These are phyloP conservation scores for Lamellibrachia satsuma DNA, from an alignment of 2,888 invertebrate species.

Conservation along the genomic window DNA sequence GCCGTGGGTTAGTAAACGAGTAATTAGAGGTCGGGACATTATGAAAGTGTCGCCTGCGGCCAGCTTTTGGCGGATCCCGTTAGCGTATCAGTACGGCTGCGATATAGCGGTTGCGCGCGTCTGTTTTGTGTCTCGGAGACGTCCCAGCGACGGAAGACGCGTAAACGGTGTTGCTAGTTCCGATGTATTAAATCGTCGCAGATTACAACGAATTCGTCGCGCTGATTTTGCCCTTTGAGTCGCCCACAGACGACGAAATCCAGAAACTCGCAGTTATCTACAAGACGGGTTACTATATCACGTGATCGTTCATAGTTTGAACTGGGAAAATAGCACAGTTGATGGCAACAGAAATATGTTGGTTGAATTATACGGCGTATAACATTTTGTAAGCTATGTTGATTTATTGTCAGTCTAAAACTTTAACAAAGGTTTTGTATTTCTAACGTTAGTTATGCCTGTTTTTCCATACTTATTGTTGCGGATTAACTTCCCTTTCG, in stretches of 20 bases:
- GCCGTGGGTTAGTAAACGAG: neutral
- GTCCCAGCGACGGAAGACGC: neutral
- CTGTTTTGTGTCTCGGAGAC: neutral
- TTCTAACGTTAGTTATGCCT: no score
- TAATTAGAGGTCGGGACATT: neutral
- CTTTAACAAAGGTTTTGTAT: no score
- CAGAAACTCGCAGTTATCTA: neutral
- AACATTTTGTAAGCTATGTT: no score
- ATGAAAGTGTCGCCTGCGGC: slow-evolving; percentile 4
- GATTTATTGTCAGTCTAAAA: no score
- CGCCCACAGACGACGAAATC: neutral
- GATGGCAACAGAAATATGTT: neutral
- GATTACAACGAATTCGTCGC: slow-evolving; percentile 10
- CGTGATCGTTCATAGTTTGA: neutral
- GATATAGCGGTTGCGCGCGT: neutral
- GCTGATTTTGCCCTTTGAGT: neutral
- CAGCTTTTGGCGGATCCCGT: neutral
- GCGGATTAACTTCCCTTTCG: no score
- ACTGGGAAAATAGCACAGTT: neutral
- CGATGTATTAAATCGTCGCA: neutral
- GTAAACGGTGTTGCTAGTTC: neutral
- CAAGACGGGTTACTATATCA: neutral
- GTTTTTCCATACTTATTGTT: no score
- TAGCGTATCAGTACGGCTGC: neutral
- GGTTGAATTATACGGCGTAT: neutral